A percentile compares a stretch with the other conserved stretches of the same genome.
Evolutionary conservation across 2,888 invertebrate genomes (phyloP).

Genomic region (Choreutis nemorana): DNA sequence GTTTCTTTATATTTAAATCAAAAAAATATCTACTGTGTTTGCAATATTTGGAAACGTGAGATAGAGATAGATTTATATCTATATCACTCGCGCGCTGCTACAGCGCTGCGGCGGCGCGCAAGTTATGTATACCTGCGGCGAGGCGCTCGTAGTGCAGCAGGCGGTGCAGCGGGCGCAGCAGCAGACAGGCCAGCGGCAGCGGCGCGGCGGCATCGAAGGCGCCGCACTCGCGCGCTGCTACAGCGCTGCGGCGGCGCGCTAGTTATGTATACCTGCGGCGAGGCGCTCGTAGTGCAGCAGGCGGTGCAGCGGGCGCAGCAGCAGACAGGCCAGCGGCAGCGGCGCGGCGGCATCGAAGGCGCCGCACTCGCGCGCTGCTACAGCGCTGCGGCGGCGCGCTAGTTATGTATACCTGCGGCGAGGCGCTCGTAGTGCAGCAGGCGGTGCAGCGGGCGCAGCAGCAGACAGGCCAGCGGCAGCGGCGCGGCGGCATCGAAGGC

Average conservation of each 20-base stretch:
- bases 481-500: slow-evolving; percentile 72
- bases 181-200: slow-evolving; percentile 82
- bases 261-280: too few species aligned
- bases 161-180: slow-evolving; percentile 83
- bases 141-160: slow-evolving; percentile 82
- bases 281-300: slow-evolving; percentile 81
- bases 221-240: slow-evolving; percentile 80
- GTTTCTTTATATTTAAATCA: too few species aligned
- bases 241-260: too few species aligned
- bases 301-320: slow-evolving; percentile 81
- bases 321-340: slow-evolving; percentile 86
- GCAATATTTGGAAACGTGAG: too few species aligned
- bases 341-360: too few species aligned
- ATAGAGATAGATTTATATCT: too few species aligned
- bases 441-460: slow-evolving; percentile 84
- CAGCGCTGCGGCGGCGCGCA: not conserved
- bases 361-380: too few species aligned
- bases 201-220: slow-evolving; percentile 82
- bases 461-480: slow-evolving; percentile 77
- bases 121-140: slow-evolving; percentile 61
- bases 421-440: slow-evolving; percentile 80
- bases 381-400: too few species aligned
- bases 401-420: too few species aligned
- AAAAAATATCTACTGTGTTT: too few species aligned
- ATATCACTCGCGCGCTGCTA: too few species aligned